phyloP scores from a whole-genome alignment of 2,113 vertebrate species.

The Cavia aperea region DNA sequence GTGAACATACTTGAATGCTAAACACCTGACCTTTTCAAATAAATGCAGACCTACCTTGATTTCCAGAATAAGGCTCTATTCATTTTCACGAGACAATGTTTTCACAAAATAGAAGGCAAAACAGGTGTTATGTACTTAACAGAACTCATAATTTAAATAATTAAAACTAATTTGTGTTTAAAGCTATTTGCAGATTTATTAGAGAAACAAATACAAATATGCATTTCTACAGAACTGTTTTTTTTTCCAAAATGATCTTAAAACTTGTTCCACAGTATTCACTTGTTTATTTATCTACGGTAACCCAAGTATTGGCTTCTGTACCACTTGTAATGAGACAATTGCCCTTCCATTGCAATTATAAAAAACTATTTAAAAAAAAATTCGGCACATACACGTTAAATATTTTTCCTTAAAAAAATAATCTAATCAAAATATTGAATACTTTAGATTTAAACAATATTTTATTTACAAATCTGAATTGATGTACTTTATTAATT shows the following conservation, averaged over 20 bases:
- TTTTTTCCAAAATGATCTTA: slow-evolving; percentile 78
- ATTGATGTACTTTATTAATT: slow-evolving; percentile 72
- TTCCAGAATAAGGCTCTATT: slow-evolving; percentile 74
- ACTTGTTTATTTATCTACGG: slow-evolving; percentile 73
- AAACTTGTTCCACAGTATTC: slow-evolving; percentile 76
- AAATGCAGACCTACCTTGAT: slow-evolving; percentile 76
- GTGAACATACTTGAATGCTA: slow-evolving; percentile 45
- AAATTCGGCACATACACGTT: slow-evolving; percentile 69
- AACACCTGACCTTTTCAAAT: slow-evolving; percentile 53
- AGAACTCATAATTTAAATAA: slow-evolving; percentile 82
- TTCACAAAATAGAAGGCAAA: slow-evolving; percentile 78
- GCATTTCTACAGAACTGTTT: slow-evolving; percentile 79
- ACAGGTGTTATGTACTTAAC: slow-evolving; percentile 78
- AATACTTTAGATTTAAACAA: slow-evolving; percentile 72
- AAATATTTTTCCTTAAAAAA: slow-evolving; percentile 75
- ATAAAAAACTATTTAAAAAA: slow-evolving; percentile 71
- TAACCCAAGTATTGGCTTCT: slow-evolving; percentile 73
- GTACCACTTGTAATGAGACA: slow-evolving; percentile 73
- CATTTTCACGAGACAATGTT: slow-evolving; percentile 73
- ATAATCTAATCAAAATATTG: slow-evolving; percentile 74
- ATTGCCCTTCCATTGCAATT: slow-evolving; percentile 69
- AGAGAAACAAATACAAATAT: slow-evolving; percentile 83
- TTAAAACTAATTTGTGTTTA: slow-evolving; percentile 84
- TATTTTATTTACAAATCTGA: slow-evolving; percentile 73
- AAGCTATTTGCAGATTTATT: slow-evolving; percentile 83